Conservation (phyloP, 2,888 invertebrate genomes). For the Vanessa cardui region DNA sequence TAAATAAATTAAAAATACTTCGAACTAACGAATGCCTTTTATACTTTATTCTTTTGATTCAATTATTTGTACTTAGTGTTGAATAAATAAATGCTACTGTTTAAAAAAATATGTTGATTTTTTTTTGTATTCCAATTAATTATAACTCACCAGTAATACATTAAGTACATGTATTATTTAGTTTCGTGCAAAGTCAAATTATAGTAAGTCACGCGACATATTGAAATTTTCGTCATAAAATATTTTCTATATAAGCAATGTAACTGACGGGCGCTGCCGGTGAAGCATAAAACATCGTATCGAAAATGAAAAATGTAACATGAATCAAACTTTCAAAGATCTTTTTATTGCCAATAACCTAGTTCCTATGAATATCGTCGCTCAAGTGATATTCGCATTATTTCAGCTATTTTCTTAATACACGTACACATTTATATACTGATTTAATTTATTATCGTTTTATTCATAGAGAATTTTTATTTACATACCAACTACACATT, state of each 20-base stretch:
- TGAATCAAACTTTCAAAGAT: constrained; percentile 10
- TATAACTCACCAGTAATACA: neutral
- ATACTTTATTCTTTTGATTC: too few species aligned
- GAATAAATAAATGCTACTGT: neutral
- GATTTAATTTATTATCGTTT: too few species aligned
- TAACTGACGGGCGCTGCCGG: constrained; percentile 32
- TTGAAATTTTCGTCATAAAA: constrained; percentile 9
- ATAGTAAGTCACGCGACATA: constrained; percentile 7
- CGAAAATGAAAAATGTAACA: constrained; percentile 11
- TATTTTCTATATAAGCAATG: constrained; percentile 17
- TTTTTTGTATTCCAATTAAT: constrained; percentile 1
- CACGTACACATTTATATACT: too few species aligned
- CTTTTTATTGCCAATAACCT: constrained; percentile 7
- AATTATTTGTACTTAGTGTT: neutral
- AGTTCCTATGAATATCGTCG: constrained; percentile 5
- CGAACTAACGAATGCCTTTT: too few species aligned
- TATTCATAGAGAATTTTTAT: too few species aligned
- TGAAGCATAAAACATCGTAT: constrained; percentile 4
- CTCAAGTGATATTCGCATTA: neutral
- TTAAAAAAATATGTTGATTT: neutral
- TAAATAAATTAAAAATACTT: too few species aligned
- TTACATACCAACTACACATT: too few species aligned
- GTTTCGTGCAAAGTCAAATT: constrained; percentile 2
- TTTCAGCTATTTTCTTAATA: neutral
- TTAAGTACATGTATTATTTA: neutral